phyloP scores from a whole-genome alignment of 2,113 vertebrate genomes.

The Neomonachus schauinslandi region DNA sequence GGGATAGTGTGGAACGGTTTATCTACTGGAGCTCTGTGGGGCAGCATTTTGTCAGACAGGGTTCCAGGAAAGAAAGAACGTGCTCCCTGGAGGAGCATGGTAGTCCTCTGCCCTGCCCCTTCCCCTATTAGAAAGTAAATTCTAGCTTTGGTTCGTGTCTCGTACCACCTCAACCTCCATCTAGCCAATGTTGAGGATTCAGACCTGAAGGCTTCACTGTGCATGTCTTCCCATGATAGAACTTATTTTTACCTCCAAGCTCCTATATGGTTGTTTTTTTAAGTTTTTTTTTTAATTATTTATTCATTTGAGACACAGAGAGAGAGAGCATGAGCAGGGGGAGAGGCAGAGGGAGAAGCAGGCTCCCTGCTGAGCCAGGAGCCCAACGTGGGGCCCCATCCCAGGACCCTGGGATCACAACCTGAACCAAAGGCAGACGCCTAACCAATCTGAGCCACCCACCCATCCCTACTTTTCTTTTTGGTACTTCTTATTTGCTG shows the following conservation, averaged over 20 bases:
- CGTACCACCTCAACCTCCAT: too few relatives aligned
- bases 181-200: not conserved
- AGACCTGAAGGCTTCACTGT: not conserved
- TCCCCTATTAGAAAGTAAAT: not conserved
- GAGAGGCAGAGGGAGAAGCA: too few relatives aligned
- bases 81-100: not conserved
- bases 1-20: not conserved
- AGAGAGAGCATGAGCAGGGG: too few relatives aligned
- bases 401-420: too few relatives aligned
- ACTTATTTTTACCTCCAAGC: not conserved
- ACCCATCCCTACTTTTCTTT: not conserved
- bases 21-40: not conserved
- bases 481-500: not conserved
- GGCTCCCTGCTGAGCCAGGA: too few relatives aligned
- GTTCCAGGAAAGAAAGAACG: not conserved
- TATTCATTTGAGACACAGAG: too few relatives aligned
- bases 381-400: too few relatives aligned
- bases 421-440: too few relatives aligned
- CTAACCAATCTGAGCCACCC: too few relatives aligned
- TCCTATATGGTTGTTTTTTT: not conserved
- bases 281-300: not conserved
- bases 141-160: not conserved
- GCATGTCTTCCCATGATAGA: not conserved
- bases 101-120: fast-evolving
- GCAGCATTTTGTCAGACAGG: not conserved